A percentile compares a stretch with the other conserved stretches of the same genome.
Conservation (phyloP, 2,797 vertebrate species). For the Paguma larvata region DNA sequence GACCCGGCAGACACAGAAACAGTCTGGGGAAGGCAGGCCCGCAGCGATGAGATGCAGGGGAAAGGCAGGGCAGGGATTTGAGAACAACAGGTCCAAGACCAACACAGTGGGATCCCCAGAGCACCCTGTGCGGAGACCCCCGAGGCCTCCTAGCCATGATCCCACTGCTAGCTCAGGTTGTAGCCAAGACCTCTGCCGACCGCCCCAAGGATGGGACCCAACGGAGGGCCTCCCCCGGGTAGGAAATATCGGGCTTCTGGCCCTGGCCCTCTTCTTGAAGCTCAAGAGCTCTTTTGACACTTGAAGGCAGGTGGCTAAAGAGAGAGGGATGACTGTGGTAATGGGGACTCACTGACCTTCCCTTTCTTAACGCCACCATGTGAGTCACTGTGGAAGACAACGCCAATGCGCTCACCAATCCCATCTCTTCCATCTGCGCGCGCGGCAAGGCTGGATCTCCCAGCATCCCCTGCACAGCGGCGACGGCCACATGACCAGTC, state of each 20-base stretch:
- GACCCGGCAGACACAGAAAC: fast-evolving
- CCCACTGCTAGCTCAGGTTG: neutral
- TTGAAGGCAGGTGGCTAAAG: neutral
- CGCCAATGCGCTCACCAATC: fast-evolving
- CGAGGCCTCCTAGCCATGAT: neutral
- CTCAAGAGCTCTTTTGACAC: neutral
- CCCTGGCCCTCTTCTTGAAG: neutral
- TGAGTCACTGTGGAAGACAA: fast-evolving
- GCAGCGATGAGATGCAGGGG: neutral
- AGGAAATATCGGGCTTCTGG: neutral
- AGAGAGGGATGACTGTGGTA: neutral
- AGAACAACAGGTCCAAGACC: neutral
- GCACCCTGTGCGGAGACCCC: neutral
- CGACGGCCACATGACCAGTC: neutral
- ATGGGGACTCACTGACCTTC: neutral
- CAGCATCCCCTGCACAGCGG: neutral
- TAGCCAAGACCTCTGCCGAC: neutral
- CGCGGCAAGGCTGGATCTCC: fast-evolving
- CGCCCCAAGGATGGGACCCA: neutral
- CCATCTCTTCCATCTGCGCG: neutral
- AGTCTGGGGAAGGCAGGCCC: neutral
- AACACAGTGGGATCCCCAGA: neutral
- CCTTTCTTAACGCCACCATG: neutral
- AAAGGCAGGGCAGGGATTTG: neutral
- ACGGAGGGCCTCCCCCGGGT: fast-evolving